Percentiles rank a stretch among this genome's conserved stretches.
These are phyloP conservation scores for Labeo rohita DNA, from an alignment of 2,113 vertebrate genomes.

Conservation along the genomic window DNA sequence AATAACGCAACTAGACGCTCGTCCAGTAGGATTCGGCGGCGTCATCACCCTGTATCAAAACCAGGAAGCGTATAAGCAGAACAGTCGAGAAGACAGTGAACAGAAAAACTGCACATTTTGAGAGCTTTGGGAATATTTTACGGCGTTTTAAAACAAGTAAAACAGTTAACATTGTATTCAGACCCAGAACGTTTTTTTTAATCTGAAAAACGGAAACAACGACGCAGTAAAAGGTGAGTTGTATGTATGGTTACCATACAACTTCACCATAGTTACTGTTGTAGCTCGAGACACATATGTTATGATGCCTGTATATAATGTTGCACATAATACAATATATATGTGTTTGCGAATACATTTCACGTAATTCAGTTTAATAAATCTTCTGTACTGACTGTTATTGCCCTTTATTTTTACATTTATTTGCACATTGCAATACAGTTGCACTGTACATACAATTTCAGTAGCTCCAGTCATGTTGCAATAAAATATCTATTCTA, in stretches of 20 bases:
- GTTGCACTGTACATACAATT: neutral
- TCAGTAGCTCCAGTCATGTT: neutral
- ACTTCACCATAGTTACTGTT: neutral
- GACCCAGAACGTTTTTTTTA: neutral
- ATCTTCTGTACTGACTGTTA: neutral
- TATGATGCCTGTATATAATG: neutral
- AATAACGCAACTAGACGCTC: neutral
- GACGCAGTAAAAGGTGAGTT: constrained; percentile 45
- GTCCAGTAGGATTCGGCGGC: constrained; percentile 23
- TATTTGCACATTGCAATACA: neutral
- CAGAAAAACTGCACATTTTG: neutral
- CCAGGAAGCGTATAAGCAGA: neutral
- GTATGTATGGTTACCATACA: neutral
- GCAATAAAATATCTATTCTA: neutral
- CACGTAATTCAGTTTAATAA: too few relatives aligned
- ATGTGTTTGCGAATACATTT: neutral
- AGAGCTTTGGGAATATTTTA: neutral
- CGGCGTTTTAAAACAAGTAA: neutral
- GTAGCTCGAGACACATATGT: constrained; percentile 21
- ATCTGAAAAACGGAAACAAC: neutral
- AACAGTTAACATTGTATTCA: neutral
- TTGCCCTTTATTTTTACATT: neutral
- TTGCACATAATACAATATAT: neutral
- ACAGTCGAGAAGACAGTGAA: constrained; percentile 30
- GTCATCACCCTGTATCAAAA: constrained; percentile 16